These are phyloP conservation scores for Agriotes lineatus DNA, from an alignment of 2,888 invertebrate species.

Conservation along the genomic window DNA sequence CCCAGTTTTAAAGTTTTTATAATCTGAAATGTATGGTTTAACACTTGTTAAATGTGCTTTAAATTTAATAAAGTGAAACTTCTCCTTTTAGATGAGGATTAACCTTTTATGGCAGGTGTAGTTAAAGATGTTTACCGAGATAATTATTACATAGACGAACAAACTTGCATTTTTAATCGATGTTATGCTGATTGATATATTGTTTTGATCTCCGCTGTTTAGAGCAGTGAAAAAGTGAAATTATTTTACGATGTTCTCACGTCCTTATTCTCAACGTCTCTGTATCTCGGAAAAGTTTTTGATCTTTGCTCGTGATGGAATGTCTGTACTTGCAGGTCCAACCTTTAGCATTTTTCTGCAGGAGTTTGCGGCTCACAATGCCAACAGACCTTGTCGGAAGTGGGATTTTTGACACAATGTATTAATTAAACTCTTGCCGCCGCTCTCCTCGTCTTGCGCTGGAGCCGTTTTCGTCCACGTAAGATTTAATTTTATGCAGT, in stretches of 20 bases:
- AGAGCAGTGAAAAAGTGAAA: background rate
- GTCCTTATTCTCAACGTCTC: background rate
- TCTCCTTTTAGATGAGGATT: too few species aligned
- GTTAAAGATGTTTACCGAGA: too few species aligned
- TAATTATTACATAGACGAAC: too few species aligned
- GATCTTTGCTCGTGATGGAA: conserved; percentile 1
- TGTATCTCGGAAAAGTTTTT: background rate
- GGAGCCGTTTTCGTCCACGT: background rate
- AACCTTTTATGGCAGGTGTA: too few species aligned
- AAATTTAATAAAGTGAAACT: too few species aligned
- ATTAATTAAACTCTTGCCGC: background rate
- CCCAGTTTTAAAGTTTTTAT: too few species aligned
- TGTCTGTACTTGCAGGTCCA: conserved; percentile 4
- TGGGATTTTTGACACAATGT: conserved; percentile 3
- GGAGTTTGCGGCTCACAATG: background rate
- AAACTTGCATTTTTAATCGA: too few species aligned
- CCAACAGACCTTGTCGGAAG: conserved; percentile 13
- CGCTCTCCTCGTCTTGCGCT: background rate
- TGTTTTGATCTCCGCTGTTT: too few species aligned
- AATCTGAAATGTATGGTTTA: too few species aligned
- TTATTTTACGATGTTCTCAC: background rate
- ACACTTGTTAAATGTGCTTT: too few species aligned
- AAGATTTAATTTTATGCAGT: conserved; percentile 19
- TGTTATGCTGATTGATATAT: too few species aligned
- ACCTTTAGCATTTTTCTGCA: conserved; percentile 13